These are phyloP conservation scores for Serinus canaria DNA, from an alignment of 2,113 vertebrate genomes.

Conservation along the genomic window DNA sequence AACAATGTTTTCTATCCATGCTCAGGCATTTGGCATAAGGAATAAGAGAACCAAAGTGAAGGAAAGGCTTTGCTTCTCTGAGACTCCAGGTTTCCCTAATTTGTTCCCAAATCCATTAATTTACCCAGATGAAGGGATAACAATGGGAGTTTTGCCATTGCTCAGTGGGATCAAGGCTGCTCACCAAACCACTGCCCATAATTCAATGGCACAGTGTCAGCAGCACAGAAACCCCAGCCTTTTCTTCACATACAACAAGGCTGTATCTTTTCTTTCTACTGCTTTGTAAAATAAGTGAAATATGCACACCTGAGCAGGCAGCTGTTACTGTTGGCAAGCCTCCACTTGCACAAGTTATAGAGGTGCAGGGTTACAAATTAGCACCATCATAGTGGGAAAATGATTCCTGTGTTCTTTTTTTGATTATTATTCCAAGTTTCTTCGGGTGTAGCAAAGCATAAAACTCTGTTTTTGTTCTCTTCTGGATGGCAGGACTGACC, in stretches of 20 bases:
- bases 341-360: neutral
- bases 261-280: neutral
- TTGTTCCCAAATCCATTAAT: neutral
- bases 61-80: neutral
- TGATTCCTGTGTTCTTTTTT: neutral
- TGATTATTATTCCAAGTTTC: neutral
- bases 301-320: neutral
- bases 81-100: neutral
- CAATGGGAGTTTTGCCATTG: neutral
- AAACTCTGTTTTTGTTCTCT: neutral
- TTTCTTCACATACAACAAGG: neutral
- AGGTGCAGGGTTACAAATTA: neutral
- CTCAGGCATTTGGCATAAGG: neutral
- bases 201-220: neutral
- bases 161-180: neutral
- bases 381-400: neutral
- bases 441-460: neutral
- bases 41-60: neutral
- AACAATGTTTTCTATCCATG: neutral
- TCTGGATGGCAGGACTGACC: conserved; percentile 30
- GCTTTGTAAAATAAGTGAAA: neutral
- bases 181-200: neutral
- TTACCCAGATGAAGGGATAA: neutral
- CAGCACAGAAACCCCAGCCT: neutral
- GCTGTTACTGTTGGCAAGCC: neutral